Base-by-base conservation (phyloP, 2,113 vertebrate species). In the Cinclus cinclus region DNA sequence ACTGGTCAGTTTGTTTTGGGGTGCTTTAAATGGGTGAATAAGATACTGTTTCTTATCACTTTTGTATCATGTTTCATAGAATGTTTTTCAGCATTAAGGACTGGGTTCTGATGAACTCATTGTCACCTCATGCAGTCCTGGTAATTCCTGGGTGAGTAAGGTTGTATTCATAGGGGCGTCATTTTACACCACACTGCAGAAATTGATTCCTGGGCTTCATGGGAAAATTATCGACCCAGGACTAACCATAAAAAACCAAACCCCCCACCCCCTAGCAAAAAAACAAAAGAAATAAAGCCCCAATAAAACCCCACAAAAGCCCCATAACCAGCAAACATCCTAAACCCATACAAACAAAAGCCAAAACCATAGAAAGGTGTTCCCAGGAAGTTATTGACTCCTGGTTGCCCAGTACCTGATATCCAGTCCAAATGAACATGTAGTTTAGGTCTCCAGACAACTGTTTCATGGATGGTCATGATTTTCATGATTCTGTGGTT, bases 281-380 rank as follows among this genome's bases (percentile, higher is more conserved):
- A 24, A 3, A 0, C n/a, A 1, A 58, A 8, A 37, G 21, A 31
- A 59, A 10, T 8, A 46, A 35, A 73, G 0, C 3, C 3, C 33
- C 14, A 53, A 46, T 9, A 65, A 27, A 47, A n/a, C 30, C 13
- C 9, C 11, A 63, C 9, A 8, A 65, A 41, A 67, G 1, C 3
- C 25, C 31, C 27, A 24, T 25, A 68, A 52, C 14, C 44, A 77
- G 20, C 46, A 78, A 69, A 39, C 15, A 52, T 35, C 33, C 11
- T 3, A 87, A 68, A 19, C 15, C 8, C 12, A 69, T 11, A 46
- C 11, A 68, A 67, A 60, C 7, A n/a, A 39, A 46, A 59, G 28
- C 1, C 33, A 60, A 49, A 46, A 6, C 6, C 6, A 47, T 21
- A 21, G n/a, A 47, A 39, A 27, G 8, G 15, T n/a, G 35, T 42